Evolutionary conservation across 2,888 invertebrate species (phyloP), one percentile per base, ranked within the genome.

Genomic region (Melinaea marsaeus): DNA sequence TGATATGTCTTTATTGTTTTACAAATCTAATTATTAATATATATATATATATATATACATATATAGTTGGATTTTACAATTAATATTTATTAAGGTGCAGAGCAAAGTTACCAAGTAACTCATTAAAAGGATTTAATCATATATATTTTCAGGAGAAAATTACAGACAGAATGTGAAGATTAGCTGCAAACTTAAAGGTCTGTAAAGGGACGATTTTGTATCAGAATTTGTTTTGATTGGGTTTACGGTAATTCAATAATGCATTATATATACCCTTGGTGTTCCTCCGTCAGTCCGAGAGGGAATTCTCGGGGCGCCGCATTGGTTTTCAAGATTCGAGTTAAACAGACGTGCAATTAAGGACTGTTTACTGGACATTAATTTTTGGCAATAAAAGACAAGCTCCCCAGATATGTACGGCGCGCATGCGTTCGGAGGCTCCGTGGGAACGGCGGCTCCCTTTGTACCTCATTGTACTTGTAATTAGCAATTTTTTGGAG

Each of bases 351-450:
- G 81, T 80, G 88, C 83, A 90, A 90, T 90, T 90, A 90, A 80
- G 85, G 81, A 79, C 89, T 88, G 81, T 90, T 88, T 89, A 85
- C 86, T 76, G 88, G 84, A 82, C 90, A 89, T 90, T 90, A 89
- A 90, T 90, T 90, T 90, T 90, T 89, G 90, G 90, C 89, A 90
- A 90, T 90, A 90, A 90, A 90, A 88, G 87, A 85, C 79, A 85
- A 83, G 89, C 87, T 80, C 79, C 85, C 84, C 73, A 72, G 84
- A 81, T 86, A 90, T 90, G 88, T 83, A 82, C 83, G 86, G 86
- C 85, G 81, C 88, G 87, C 84, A 80, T 81, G 81, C 79, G 70
- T 75, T 75, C 71, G 75, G 86, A 83, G 81, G 86, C 79, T 79
- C 80, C 90, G 89, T 90, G 90, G 88, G 90, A 90, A 90, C 76